Base-by-base conservation (phyloP, 1,140 invertebrate species). In the Tribolium castaneum region DNA sequence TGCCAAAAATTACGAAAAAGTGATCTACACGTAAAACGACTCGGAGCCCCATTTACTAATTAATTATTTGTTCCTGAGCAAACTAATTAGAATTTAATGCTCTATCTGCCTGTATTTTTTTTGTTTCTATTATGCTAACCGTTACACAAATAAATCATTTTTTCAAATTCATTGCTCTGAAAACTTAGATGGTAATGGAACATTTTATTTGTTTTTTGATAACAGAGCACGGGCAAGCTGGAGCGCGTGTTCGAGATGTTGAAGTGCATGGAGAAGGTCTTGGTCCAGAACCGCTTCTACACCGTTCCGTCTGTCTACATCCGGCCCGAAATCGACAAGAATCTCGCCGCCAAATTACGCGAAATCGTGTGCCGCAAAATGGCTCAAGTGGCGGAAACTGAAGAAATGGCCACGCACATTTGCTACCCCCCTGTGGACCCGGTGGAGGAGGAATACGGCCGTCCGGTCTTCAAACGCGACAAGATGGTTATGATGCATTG, bases 191-290 rank as follows among this genome's bases (percentile, higher is more conserved):
- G n/a, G n/a, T n/a, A n/a, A n/a, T n/a, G n/a, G n/a, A n/a, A n/a
- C n/a, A n/a, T n/a, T n/a, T n/a, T n/a, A n/a, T n/a, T n/a, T n/a
- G 79, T 19, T 70, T 39, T 45, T 80, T 76, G 74, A 51, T 80
- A 71, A 49, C 87, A 94, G 90, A 97, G 96, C 82, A 95, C 96
- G 5, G 95, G 95, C 10, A 91, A 96, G 45, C 93, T 97, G 87
- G 97, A 99, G 85, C 91, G 96, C 77, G 96, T 97, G 84, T 92
- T 98, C 54, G 97, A 99, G 86, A 95, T 99, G 93, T 94, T 98
- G 87, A 93, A 97, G 89, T 93, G 94, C 76, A 96, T 98, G 71
- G 96, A 98, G 87, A 94, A 96, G 82, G 90, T 94, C 0, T 87
- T 99, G 70, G 89, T 96, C 12, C 91, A 94, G 76, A 94, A 93